Conservation (phyloP, 1,140 invertebrate genomes). For the Drosophila navojoa region DNA sequence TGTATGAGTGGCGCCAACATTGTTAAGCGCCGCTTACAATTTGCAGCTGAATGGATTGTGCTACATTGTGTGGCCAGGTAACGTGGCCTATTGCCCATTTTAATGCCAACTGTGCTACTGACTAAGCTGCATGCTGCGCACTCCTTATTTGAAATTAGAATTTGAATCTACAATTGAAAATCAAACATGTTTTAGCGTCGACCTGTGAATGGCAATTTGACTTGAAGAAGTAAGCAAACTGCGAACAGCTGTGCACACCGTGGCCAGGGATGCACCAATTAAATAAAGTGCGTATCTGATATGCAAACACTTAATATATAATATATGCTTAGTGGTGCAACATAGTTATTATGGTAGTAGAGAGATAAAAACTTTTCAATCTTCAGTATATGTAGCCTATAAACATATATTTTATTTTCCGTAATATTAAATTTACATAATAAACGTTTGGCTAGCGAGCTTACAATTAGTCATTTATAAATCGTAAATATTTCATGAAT, state of each 20-base stretch:
- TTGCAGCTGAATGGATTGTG: conserved; percentile 19
- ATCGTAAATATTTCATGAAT: no score
- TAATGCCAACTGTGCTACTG: not conserved
- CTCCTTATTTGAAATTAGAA: conserved; percentile 22
- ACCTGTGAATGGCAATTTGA: conserved; percentile 27
- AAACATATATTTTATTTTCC: no score
- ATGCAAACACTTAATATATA: not conserved
- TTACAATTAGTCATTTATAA: no score
- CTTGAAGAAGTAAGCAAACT: conserved; percentile 38
- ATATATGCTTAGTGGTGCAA: no score
- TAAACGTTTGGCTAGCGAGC: no score
- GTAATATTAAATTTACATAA: no score
- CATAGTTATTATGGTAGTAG: no score
- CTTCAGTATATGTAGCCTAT: no score
- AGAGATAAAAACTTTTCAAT: no score
- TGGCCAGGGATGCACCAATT: conserved; percentile 1
- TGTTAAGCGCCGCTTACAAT: conserved; percentile 6
- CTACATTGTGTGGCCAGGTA: conserved; percentile 1
- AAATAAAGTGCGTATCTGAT: not conserved
- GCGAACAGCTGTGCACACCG: conserved; percentile 24
- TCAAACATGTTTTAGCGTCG: conserved; percentile 20
- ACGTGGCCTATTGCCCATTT: not conserved
- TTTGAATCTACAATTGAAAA: conserved; percentile 27
- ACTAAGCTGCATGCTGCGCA: not conserved
- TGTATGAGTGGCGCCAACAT: conserved; percentile 11